A percentile compares a stretch with the other conserved stretches of the same genome.
Conservation (phyloP, 2,113 vertebrate genomes). For the Hemiscyllium ocellatum region DNA sequence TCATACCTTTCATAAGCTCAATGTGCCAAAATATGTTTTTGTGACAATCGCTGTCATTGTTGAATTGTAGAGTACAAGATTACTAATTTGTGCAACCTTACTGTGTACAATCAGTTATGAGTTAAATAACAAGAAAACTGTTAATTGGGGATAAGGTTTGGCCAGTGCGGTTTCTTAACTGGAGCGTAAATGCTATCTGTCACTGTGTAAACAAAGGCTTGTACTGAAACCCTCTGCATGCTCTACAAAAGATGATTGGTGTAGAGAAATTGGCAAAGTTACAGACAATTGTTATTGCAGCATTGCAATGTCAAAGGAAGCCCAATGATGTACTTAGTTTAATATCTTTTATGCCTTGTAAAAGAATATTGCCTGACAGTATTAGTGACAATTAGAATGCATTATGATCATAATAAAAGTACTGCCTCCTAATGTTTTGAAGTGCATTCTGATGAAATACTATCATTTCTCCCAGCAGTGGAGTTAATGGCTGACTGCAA, state of each 20-base stretch:
- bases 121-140: background rate
- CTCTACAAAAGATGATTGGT: background rate
- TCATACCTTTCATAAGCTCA: background rate
- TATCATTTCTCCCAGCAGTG: background rate
- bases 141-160: background rate
- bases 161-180: background rate
- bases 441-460: background rate
- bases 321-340: background rate
- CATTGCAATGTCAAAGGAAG: background rate
- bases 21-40: background rate
- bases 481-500: constrained; percentile 60
- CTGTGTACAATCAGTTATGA: background rate
- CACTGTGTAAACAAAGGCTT: background rate
- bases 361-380: background rate
- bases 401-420: background rate
- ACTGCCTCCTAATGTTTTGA: background rate
- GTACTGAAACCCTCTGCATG: background rate
- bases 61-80: background rate
- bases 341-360: background rate
- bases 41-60: background rate
- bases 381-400: background rate
- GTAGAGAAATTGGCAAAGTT: background rate
- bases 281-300: background rate
- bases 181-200: background rate
- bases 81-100: background rate